Conservation (phyloP, 2,888 invertebrate genomes). For the Conomelus anceps region DNA sequence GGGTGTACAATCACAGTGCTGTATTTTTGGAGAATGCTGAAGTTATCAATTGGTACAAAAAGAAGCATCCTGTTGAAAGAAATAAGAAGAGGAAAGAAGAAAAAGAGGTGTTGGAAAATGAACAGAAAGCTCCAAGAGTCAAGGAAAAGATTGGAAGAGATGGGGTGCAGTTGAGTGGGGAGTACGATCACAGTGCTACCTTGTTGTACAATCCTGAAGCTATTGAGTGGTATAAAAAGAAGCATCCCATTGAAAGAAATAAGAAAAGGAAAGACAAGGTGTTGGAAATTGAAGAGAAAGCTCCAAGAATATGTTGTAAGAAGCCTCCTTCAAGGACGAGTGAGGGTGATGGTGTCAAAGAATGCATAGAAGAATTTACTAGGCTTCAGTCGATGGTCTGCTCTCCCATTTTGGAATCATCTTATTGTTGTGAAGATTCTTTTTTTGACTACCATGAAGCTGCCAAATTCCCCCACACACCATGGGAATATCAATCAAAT, state of each 20-base stretch:
- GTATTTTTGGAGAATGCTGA: neutral
- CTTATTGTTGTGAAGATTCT: neutral
- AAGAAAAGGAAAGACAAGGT: neutral
- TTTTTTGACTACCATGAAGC: neutral
- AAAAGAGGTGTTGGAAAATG: neutral
- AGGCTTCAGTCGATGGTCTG: neutral
- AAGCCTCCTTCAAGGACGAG: neutral
- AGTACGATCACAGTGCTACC: neutral
- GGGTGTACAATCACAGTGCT: neutral
- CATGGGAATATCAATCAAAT: slow-evolving; percentile 47
- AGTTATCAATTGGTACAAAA: neutral
- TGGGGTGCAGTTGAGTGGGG: neutral
- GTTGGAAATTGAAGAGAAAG: neutral
- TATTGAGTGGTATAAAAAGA: neutral
- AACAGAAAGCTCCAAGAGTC: neutral
- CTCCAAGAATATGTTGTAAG: neutral
- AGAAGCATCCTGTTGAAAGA: neutral
- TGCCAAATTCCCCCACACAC: slow-evolving; percentile 29
- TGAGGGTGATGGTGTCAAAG: too few relatives aligned
- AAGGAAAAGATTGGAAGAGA: neutral
- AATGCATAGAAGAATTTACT: neutral
- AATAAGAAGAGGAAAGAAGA: neutral
- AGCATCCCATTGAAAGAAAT: neutral
- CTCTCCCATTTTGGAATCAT: neutral
- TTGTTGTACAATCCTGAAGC: neutral